Evolutionary conservation across 1,140 invertebrate species (phyloP), one percentile per base, ranked within the genome.

Genomic region (Eriocheir sinensis): DNA sequence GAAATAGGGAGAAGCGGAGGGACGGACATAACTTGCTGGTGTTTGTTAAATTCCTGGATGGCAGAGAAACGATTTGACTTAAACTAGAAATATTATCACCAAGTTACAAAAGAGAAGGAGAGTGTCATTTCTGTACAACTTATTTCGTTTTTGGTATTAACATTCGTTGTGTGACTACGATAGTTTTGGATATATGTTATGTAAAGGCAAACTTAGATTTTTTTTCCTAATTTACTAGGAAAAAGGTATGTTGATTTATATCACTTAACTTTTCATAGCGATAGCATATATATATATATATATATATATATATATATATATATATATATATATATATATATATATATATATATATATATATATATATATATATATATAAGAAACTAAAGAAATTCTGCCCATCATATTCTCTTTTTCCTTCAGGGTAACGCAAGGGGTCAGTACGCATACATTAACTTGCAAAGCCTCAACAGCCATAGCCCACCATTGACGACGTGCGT

Each of bases 281-380:
- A n/a, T n/a, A n/a, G n/a, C n/a, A n/a, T n/a, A n/a, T 3, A 8
- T n/a, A 85, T 3, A n/a, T 85, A 85, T 32, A 85, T 85, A 85
- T 32, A 85, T 85, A 85, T 4, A 85, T 8, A 85, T 32, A 85
- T 85, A 85, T 85, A 85, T 85, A 85, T 85, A 85, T 85, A 85
- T 85, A 85, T 85, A 85, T 85, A 85, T 85, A 85, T 12, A 85
- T 85, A 85, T 85, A 85, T 85, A 85, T 85, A 85, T 85, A 85
- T 85, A 85, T 85, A 85, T 85, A 85, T 85, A 85, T 85, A 0
- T 85, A 85, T 85, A 27, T 8, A 8, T 85, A 8, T 85, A 8
- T 40, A 8, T 85, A 8, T 85, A 0, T 85, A 27, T 40, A 27
- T 85, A 12, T 85, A 27, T 85, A 36, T 8, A 27, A 32, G 12